Base-by-base conservation (phyloP, 2,113 vertebrate genomes). In the Chrysemys picta region DNA sequence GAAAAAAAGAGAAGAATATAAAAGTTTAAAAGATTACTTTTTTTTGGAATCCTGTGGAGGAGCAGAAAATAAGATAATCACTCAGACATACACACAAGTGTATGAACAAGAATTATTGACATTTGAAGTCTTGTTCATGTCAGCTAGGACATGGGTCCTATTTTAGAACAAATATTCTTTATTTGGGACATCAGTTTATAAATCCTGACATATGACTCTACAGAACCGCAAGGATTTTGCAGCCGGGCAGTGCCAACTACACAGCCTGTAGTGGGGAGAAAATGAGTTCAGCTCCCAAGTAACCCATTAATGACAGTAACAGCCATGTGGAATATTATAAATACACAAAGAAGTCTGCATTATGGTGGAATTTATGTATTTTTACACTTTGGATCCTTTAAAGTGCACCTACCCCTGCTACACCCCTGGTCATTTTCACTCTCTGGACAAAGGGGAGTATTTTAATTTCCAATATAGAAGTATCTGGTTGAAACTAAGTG, bases 301-400 rank as follows among this genome's bases (percentile, higher is more conserved):
- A 10, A 59, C 2, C 52, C 50, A 0, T 8, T 1, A 3, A 3
- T 0, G 2, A 21, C 81, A 80, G 42, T 22, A 35, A 47, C 12
- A 29, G 3, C 4, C 13, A 4, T 5, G 5, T 47, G 7, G 2
- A 45, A n/a, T 17, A 22, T 75, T 3, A 38, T 22, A 38, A 21
- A 72, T 35, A 8, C 1, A 1, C 19, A 50, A 50, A 50, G 13
- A 50, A 50, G 14, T 50, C 50, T 50, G 50, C 50, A 50, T 50
- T 14, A 50, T 50, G 50, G 50, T 50, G 50, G 13, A 4, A 50
- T 14, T 69, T 21, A n/a, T 10, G 9, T 45, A 76, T 22, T 42
- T 76, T 45, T 45, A 45, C 6, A 76, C 25, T 45, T 45, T 24
- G 38, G 38, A 76, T 24, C 38, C 21, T 45, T n/a, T 69, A n/a